Evolutionary conservation across 2,888 invertebrate genomes (phyloP).

Genomic region (Tiliacea aurago): DNA sequence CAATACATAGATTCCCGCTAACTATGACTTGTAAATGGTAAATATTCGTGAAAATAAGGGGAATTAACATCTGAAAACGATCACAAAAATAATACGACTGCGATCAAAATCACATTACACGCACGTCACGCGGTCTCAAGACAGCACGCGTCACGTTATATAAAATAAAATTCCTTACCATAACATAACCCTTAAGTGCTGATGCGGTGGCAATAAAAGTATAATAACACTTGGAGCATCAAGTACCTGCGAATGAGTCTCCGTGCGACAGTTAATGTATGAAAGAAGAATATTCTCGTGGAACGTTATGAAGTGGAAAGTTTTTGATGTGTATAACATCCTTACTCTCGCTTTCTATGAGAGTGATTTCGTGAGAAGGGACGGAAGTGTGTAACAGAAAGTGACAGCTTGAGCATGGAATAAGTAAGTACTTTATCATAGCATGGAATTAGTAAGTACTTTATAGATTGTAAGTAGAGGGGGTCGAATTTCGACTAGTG

Average conservation of each 20-base stretch:
- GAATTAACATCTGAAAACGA: not conserved
- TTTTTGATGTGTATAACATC: too few relatives aligned
- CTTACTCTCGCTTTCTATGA: too few relatives aligned
- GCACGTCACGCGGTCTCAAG: slow-evolving; percentile 30
- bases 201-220: slow-evolving; percentile 48
- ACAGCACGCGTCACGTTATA: slow-evolving; percentile 31
- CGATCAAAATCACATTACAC: slow-evolving; percentile 45
- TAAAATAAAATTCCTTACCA: slow-evolving; percentile 30
- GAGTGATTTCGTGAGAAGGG: too few relatives aligned
- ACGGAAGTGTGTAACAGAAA: too few relatives aligned
- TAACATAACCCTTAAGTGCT: slow-evolving; percentile 40
- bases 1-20: too few relatives aligned
- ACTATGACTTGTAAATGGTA: too few relatives aligned
- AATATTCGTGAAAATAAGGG: too few relatives aligned
- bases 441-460: too few relatives aligned
- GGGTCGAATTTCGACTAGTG: too few relatives aligned
- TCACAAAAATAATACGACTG: slow-evolving; percentile 16
- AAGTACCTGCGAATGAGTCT: slow-evolving; percentile 39
- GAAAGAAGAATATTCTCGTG: not conserved
- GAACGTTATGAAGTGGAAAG: not conserved
- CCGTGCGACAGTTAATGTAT: slow-evolving; percentile 15
- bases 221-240: slow-evolving; percentile 41
- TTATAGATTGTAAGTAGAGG: too few relatives aligned
- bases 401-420: too few relatives aligned
- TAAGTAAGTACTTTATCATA: too few relatives aligned